These are phyloP conservation scores for Dipodomys spectabilis DNA, from an alignment of 2,113 vertebrate genomes.

Conservation along the genomic window DNA sequence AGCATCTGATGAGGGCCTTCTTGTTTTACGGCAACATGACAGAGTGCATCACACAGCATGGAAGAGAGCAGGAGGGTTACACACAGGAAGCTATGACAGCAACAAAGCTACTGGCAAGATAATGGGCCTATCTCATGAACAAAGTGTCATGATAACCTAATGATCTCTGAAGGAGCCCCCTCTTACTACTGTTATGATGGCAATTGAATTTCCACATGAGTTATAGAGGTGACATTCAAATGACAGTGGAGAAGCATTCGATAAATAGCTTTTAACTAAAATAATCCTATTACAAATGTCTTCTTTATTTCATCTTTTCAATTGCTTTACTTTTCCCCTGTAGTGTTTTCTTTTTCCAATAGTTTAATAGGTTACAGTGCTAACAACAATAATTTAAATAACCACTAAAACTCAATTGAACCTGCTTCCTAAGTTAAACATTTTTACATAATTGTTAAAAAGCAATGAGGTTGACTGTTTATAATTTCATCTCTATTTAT, in stretches of 20 bases:
- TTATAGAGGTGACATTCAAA: not conserved
- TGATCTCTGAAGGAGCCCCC: not conserved
- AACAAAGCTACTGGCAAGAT: not conserved
- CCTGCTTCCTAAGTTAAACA: constrained; percentile 37
- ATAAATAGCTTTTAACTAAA: not conserved
- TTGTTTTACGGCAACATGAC: not conserved
- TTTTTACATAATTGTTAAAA: constrained; percentile 47
- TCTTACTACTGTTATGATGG: not conserved
- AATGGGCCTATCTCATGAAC: not conserved
- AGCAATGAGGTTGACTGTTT: constrained; percentile 44
- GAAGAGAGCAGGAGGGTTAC: not conserved
- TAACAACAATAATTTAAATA: constrained; percentile 36
- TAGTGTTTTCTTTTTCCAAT: not conserved
- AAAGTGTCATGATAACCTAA: not conserved
- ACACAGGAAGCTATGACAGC: not conserved
- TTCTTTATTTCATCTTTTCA: not conserved
- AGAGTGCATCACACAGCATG: not conserved
- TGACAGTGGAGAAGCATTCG: not conserved
- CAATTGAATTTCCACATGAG: not conserved
- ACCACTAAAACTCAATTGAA: constrained; percentile 47
- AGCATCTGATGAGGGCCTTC: not conserved
- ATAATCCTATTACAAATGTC: not conserved
- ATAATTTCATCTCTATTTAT: constrained; percentile 29
- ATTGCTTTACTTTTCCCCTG: not conserved
- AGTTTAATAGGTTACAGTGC: not conserved